Evolutionary conservation across 2,888 invertebrate species (phyloP), one percentile per base, ranked within the genome.

Genomic region (Gari tellinella): DNA sequence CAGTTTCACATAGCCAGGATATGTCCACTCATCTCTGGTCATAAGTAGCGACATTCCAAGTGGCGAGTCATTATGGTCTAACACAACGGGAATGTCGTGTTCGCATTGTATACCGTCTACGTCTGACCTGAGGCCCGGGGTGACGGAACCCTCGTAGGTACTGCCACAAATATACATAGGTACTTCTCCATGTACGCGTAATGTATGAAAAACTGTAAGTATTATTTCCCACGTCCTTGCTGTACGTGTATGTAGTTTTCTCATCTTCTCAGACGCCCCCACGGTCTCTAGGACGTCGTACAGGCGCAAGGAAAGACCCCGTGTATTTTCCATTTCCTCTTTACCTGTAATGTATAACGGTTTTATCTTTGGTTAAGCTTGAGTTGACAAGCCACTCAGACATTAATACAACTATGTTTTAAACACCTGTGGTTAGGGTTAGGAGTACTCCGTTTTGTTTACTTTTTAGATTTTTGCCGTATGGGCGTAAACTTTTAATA

Each of bases 1-100:
- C 1, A 60, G 38, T 48, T 48, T 48, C 1, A 60, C 48, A 19
- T 60, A 60, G 1, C 60, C 60, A 3, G 60, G 60, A n/a, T n/a
- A n/a, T n/a, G n/a, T n/a, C n/a, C n/a, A n/a, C n/a, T n/a, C n/a
- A n/a, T n/a, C n/a, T n/a, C 46, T 1, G 12, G 38, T 8, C 58
- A 58, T 46, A 8, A 46, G n/a, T 26, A 58, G n/a, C 14, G 46
- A 43, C 14, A 5, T 31, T n/a, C 45, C 48, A 14, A 17, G 7
- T 14, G 58, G 46, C 10, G 58, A 46, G 17, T 46, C 46, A 25
- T 17, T 23, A 17, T 26, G 7, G 14, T 48, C 37, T 21, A 46
- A 46, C n/a, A 45, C 15, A 1, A 58, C 58, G 1, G n/a, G 17
- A 5, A 37, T 31, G 3, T 41, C 10, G 15, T 58, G 31, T 17